Evolutionary conservation across 2,797 vertebrate species (phyloP).

Genomic region (Dermochelys coriacea): DNA sequence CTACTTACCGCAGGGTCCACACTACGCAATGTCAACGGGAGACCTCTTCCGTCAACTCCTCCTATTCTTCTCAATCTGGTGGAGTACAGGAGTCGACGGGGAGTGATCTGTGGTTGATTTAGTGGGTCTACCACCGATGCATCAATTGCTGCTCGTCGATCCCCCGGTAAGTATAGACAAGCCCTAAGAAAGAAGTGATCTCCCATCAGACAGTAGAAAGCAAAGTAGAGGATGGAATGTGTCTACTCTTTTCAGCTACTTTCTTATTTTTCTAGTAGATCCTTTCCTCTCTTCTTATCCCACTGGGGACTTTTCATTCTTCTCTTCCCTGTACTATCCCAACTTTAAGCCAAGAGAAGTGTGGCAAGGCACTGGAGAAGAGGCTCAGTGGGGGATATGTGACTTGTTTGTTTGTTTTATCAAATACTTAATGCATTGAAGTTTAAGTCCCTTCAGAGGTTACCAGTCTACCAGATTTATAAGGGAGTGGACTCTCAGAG

Average conservation of each 20-base stretch:
- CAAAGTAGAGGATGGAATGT: neutral
- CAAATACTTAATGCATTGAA: neutral
- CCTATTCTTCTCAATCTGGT: too few relatives aligned
- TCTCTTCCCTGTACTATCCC: neutral
- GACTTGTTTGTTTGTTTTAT: neutral
- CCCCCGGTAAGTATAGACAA: neutral
- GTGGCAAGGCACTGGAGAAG: neutral
- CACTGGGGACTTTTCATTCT: neutral
- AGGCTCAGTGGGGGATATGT: neutral
- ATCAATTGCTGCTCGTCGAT: too few relatives aligned
- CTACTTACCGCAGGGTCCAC: too few relatives aligned
- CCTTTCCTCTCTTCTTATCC: accelerated
- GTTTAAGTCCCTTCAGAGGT: neutral
- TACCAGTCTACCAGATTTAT: neutral
- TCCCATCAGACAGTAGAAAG: neutral
- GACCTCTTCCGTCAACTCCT: too few relatives aligned
- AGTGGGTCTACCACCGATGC: too few relatives aligned
- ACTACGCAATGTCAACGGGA: too few relatives aligned
- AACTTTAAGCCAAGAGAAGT: neutral
- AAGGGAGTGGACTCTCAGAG: neutral
- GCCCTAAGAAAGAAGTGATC: neutral
- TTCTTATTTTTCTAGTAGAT: accelerated
- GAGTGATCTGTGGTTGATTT: too few relatives aligned
- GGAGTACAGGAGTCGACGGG: too few relatives aligned
- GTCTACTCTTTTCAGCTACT: neutral